Evolutionary conservation across 1,140 invertebrate genomes (phyloP), one percentile per base, ranked within the genome.

Genomic region (Drosophila teissieri): DNA sequence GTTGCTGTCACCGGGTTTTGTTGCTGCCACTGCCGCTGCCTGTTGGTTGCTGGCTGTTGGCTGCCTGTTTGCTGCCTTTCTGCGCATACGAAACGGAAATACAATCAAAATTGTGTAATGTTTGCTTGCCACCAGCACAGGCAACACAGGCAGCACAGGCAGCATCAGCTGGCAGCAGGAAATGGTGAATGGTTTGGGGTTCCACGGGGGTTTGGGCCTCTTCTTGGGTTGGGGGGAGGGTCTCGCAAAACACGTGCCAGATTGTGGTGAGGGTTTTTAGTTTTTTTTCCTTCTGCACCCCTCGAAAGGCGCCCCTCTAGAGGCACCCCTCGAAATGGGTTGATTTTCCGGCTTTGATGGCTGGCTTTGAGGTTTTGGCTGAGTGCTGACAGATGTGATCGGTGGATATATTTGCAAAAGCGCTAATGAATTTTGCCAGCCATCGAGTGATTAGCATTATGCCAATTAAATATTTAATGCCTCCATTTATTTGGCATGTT

Each of bases 51-150:
- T n/a, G n/a, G n/a, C n/a, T n/a, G n/a, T n/a, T n/a, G n/a, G 15
- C 70, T 64, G 58, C 68, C 73, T 63, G 64, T 58, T 45, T 76
- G 73, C 58, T 75, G 80, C 58, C 62, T 74, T 61, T 72, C 52
- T 65, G 64, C 83, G 83, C 84, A 89, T 89, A 80, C 73, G 72
- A 74, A 89, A 89, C 84, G 84, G 84, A 88, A 88, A 88, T 88
- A 88, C 84, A 88, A 88, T 88, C 84, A 88, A 88, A 88, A 88
- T 88, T 88, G 72, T 88, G 77, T 88, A 88, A 88, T 88, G 84
- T 88, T 88, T 88, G 85, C 68, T 62, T 88, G 68, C 60, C 80
- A 70, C 58, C 49, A 36, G 48, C 44, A 52, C 27, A 17, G 24
- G 42, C 42, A 70, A 49, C 67, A 70, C 19, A 17, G 24, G 42